phyloP scores from a whole-genome alignment of 1,140 invertebrate genomes.

The Carposina sasakii region DNA sequence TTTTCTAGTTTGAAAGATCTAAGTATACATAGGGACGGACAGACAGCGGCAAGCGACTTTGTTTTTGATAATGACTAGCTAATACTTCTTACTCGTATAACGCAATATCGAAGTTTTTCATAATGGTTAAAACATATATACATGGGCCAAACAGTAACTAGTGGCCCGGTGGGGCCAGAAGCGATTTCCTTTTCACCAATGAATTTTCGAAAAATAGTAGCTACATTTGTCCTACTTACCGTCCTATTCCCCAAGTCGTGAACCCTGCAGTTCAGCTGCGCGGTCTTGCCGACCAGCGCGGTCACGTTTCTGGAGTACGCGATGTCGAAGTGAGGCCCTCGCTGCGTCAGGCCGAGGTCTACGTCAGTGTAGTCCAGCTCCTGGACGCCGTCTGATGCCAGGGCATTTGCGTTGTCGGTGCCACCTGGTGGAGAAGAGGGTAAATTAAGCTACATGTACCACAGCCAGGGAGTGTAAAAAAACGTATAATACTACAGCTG shows the following conservation, averaged over 20 bases:
- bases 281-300: constrained; percentile 85
- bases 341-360: constrained; percentile 62
- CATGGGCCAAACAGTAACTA: too few relatives aligned
- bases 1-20: too few relatives aligned
- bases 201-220: neutral
- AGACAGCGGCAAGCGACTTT: too few relatives aligned
- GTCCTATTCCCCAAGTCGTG: constrained; percentile 86
- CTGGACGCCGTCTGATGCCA: constrained; percentile 39
- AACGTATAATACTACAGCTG: too few relatives aligned
- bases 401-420: constrained; percentile 53
- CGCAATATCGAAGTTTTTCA: too few relatives aligned
- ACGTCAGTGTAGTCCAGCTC: constrained; percentile 57
- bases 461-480: too few relatives aligned
- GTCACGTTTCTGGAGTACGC: constrained; percentile 85
- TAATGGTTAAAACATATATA: too few relatives aligned
- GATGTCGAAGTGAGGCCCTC: constrained; percentile 82
- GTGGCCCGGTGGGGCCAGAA: neutral
- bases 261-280: constrained; percentile 84
- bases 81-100: too few relatives aligned
- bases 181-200: neutral
- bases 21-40: too few relatives aligned
- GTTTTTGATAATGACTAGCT: too few relatives aligned
- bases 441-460: too few relatives aligned
- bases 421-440: constrained; percentile 37
- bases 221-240: constrained; percentile 71